Percentiles rank a stretch among this genome's conserved stretches.
phyloP scores from a whole-genome alignment of 2,888 invertebrate genomes.

The Sesia apiformis region DNA sequence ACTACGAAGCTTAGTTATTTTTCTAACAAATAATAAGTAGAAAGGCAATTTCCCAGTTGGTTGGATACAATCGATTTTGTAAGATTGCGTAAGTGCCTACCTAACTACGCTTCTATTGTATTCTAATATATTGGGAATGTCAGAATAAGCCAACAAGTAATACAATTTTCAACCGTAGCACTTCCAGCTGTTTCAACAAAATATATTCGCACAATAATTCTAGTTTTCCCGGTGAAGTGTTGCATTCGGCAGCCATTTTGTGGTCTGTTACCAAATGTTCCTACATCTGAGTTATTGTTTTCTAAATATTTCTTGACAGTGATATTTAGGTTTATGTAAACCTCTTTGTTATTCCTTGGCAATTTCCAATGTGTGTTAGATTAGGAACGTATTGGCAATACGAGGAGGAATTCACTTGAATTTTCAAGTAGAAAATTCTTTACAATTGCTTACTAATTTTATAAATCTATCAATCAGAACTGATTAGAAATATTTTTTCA shows the following conservation, averaged over 20 bases:
- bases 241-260: neutral
- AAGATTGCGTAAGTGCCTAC: too few species aligned
- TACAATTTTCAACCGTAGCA: neutral
- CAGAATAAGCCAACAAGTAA: neutral
- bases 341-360: constrained; percentile 2
- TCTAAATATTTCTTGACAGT: neutral
- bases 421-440: neutral
- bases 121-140: too few species aligned
- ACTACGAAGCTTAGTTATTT: too few species aligned
- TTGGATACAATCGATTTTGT: too few species aligned
- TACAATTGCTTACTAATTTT: neutral
- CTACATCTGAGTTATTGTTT: neutral
- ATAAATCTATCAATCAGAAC: too few species aligned
- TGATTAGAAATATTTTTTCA: too few species aligned
- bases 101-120: too few species aligned
- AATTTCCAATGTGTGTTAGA: neutral
- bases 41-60: too few species aligned
- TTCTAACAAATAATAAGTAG: too few species aligned
- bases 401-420: neutral
- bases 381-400: neutral
- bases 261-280: neutral
- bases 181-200: neutral
- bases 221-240: neutral
- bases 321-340: neutral
- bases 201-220: neutral